These are phyloP conservation scores for Takifugu bimaculatus DNA, from an alignment of 2,113 vertebrate species.

Conservation along the genomic window DNA sequence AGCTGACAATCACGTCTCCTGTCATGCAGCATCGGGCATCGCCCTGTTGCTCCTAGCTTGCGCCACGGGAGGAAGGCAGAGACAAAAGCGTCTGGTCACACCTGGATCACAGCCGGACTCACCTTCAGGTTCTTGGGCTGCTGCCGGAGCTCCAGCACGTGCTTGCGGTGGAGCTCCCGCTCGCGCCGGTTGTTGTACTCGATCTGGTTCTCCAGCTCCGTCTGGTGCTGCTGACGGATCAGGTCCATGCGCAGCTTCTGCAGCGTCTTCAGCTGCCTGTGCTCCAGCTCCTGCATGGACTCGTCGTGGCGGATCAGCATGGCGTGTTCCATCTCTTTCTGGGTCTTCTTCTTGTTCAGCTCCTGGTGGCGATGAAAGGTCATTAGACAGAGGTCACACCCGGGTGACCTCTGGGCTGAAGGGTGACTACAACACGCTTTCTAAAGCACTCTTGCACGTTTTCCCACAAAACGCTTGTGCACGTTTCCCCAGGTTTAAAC, in stretches of 20 bases:
- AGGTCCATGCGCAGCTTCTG: conserved; percentile 99
- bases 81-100: neutral
- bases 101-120: conserved; percentile 11
- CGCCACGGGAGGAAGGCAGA: neutral
- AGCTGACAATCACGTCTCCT: no score
- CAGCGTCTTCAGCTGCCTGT: conserved; percentile 90
- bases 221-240: conserved; percentile 98
- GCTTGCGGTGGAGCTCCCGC: conserved; percentile 95
- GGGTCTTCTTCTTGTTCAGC: conserved; percentile 94
- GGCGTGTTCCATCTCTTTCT: conserved; percentile 99
- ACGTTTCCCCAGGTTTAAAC: conserved; percentile 26
- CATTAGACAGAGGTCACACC: no score
- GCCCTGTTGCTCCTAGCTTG: conserved; percentile 48
- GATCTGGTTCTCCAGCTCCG: conserved; percentile 98
- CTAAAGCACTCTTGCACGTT: conserved; percentile 1
- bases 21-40: neutral
- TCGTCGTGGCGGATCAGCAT: conserved; percentile 98
- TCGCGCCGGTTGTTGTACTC: conserved; percentile 98
- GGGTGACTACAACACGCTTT: conserved; percentile 9
- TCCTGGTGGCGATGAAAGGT: conserved; percentile 71
- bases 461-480: conserved; percentile 21
- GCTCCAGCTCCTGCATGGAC: conserved; percentile 94
- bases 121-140: conserved; percentile 99
- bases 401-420: neutral
- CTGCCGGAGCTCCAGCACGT: conserved; percentile 97